These are phyloP conservation scores for Orthosia cruda DNA, from an alignment of 2,888 invertebrate genomes.

Conservation along the genomic window DNA sequence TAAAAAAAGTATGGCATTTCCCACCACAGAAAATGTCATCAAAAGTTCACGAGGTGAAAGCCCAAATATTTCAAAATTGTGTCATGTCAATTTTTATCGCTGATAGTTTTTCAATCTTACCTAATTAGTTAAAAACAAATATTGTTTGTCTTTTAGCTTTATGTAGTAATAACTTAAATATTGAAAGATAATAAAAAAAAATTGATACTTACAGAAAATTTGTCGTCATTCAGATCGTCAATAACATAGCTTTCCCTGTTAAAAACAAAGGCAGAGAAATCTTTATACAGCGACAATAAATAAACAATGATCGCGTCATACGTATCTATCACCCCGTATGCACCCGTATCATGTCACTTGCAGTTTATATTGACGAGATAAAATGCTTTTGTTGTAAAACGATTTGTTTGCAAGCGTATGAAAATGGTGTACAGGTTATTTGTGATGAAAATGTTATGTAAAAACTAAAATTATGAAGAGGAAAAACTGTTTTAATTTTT, in stretches of 20 bases:
- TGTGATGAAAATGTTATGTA: not conserved
- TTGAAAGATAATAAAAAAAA: not conserved
- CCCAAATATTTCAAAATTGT: no score
- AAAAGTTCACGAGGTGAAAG: no score
- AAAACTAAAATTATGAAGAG: not conserved
- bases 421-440: not conserved
- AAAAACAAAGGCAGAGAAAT: not conserved
- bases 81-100: no score
- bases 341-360: slow-evolving; percentile 56
- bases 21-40: no score
- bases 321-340: slow-evolving; percentile 56
- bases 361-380: slow-evolving; percentile 51
- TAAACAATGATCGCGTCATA: slow-evolving; percentile 29
- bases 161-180: not conserved
- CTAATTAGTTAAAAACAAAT: no score
- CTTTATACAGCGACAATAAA: slow-evolving; percentile 34
- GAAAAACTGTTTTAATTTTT: no score
- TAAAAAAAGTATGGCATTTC: no score
- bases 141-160: no score
- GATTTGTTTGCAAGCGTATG: slow-evolving; percentile 21
- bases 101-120: no score
- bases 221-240: not conserved
- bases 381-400: slow-evolving; percentile 24
- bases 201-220: not conserved
- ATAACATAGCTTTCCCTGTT: not conserved